phyloP scores from a whole-genome alignment of 2,888 invertebrate species.

The Patella depressa region DNA sequence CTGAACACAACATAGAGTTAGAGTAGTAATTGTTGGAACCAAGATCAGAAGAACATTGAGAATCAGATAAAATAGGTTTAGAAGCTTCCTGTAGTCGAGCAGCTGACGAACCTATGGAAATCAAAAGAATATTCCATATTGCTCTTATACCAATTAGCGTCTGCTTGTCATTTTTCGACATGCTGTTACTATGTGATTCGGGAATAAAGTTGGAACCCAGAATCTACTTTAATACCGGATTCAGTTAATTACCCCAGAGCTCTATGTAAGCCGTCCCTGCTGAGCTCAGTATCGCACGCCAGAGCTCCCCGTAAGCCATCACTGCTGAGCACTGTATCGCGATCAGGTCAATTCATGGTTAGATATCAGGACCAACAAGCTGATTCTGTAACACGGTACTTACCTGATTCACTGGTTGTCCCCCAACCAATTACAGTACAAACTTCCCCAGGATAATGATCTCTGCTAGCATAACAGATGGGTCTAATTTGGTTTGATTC shows the following conservation, averaged over 20 bases:
- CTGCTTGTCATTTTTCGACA: not conserved
- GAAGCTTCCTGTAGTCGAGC: constrained; percentile 11
- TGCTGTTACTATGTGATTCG: too few relatives aligned
- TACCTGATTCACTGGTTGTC: constrained; percentile 12
- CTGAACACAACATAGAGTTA: constrained; percentile 27
- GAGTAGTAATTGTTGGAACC: constrained; percentile 8
- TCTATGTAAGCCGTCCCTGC: too few relatives aligned
- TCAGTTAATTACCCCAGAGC: too few relatives aligned
- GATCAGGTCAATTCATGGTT: too few relatives aligned
- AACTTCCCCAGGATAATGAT: constrained; percentile 23
- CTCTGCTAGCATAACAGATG: constrained; percentile 26
- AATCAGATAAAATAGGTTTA: constrained; percentile 19
- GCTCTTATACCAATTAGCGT: not conserved
- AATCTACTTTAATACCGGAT: too few relatives aligned
- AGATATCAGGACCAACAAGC: not conserved
- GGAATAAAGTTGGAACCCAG: too few relatives aligned
- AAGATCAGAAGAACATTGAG: not conserved
- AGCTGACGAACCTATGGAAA: not conserved
- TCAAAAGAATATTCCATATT: not conserved
- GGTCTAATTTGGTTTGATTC: constrained; percentile 21
- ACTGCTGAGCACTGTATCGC: not conserved
- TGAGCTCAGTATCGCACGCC: not conserved
- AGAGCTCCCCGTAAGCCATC: too few relatives aligned
- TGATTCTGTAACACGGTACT: not conserved
- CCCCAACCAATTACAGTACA: constrained; percentile 34